Base-by-base conservation (phyloP, 1,140 invertebrate species). In the Lycorma delicatula region DNA sequence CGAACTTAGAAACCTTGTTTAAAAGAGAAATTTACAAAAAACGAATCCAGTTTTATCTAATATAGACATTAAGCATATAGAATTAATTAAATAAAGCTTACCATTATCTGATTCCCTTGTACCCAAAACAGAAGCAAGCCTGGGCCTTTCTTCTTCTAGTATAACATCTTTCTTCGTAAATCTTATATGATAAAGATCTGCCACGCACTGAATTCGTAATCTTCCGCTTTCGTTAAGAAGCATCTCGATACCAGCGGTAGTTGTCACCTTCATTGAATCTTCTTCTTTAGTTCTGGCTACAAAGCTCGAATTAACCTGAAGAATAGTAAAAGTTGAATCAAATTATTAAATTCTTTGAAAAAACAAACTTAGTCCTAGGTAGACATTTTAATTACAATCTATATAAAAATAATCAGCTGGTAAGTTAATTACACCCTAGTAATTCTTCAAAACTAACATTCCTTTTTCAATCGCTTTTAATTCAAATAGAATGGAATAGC, bases 101-200 rank as follows among this genome's bases (percentile, higher is more conserved):
- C 41, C 41, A 13, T 44, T 44, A 7, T 44, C 41, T 3, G 54
- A 56, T 28, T 56, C 54, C 22, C 56, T 57, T 6, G 56, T 57
- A n/a, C 56, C 56, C 25, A 83, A 72, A 27, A 84, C 81, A 9
- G 81, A 80, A 22, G 81, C 81, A 23, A 83, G 76, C 68, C 80
- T 75, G 26, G 82, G 82, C 60, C 78, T 74, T 70, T 84, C 81
- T 66, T 84, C 81, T 59, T 81, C 81, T 28, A 84, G 66, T 5
- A 48, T 44, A 16, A 62, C 27, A 20, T 75, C 76, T 12, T 73
- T 73, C 59, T 74, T 70, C 50, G 73, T 72, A 23, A 72, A 72
- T 72, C 81, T 83, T 50, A 81, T 74, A 54, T 79, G 73, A 70
- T 80, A 78, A 67, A 85, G 75, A 38, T 76, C 77, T 26, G 80